phyloP scores from a whole-genome alignment of 2,888 invertebrate species.

The Mechanitis mazaeus region DNA sequence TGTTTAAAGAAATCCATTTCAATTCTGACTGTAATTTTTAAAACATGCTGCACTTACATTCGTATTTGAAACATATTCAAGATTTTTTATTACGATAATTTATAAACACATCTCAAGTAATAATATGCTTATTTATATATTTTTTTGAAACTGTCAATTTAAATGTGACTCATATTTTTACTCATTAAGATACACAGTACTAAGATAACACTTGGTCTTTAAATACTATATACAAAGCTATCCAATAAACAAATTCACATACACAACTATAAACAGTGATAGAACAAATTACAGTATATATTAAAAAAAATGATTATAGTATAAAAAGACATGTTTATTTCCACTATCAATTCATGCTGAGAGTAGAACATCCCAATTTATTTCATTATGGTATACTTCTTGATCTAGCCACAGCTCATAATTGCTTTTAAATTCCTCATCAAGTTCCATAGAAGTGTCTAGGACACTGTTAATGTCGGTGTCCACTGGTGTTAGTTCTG shows the following conservation, averaged over 20 bases:
- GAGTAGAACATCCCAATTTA: slow-evolving; percentile 31
- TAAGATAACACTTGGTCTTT: slow-evolving; percentile 5
- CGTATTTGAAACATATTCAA: too few species aligned
- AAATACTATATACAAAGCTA: slow-evolving; percentile 3
- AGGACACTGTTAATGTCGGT: slow-evolving; percentile 89
- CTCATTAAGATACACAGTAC: slow-evolving; percentile 1
- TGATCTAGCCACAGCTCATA: slow-evolving; percentile 97
- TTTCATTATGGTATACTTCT: slow-evolving; percentile 92
- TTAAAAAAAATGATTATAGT: slow-evolving; percentile 15
- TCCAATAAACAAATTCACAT: slow-evolving; percentile 1
- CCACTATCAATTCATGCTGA: slow-evolving; percentile 21
- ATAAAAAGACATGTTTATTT: slow-evolving; percentile 15
- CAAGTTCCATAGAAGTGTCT: slow-evolving; percentile 86
- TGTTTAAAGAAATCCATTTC: too few species aligned
- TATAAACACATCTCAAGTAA: too few species aligned
- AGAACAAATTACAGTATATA: slow-evolving; percentile 5
- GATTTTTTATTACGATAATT: too few species aligned
- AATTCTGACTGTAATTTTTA: too few species aligned
- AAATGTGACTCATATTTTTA: too few species aligned
- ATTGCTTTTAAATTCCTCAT: slow-evolving; percentile 93
- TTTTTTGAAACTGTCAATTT: too few species aligned
- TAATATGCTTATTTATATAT: too few species aligned
- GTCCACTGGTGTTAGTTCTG: slow-evolving; percentile 82
- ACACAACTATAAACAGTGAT: slow-evolving; percentile 3
- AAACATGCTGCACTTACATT: too few species aligned